These are phyloP conservation scores for Hetaerina titia DNA, from an alignment of 2,888 invertebrate species.

Conservation along the genomic window DNA sequence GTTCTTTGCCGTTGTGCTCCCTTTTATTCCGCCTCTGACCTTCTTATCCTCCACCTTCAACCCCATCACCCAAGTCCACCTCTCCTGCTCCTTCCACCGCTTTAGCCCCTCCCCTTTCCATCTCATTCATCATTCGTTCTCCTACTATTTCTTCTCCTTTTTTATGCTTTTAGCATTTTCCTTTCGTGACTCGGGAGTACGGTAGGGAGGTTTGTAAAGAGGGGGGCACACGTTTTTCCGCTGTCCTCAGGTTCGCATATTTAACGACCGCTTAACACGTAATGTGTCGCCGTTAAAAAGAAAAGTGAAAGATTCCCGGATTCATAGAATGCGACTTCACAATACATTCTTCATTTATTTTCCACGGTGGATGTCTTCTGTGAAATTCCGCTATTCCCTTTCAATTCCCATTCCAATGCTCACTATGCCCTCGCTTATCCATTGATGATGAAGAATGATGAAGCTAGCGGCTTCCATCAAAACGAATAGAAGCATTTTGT, in stretches of 20 bases:
- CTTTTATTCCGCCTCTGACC: too few species aligned
- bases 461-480: too few species aligned
- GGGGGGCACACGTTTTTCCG: background rate
- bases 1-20: too few species aligned
- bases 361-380: background rate
- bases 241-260: constrained; percentile 6
- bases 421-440: background rate
- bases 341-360: constrained; percentile 39
- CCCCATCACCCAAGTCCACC: background rate
- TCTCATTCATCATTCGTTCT: background rate
- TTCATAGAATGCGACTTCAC: background rate
- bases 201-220: too few species aligned
- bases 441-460: too few species aligned
- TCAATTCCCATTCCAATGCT: background rate
- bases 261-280: constrained; percentile 61
- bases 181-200: constrained; percentile 39
- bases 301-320: constrained; percentile 58
- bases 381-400: background rate
- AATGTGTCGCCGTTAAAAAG: constrained; percentile 18
- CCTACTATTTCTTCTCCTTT: constrained; percentile 3
- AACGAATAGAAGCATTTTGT: too few species aligned
- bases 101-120: background rate
- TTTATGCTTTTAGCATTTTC: constrained; percentile 8
- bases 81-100: background rate
- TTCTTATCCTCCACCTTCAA: too few species aligned